These are phyloP conservation scores for Drosophila barbarae DNA, from an alignment of 2,888 invertebrate species.

Conservation along the genomic window DNA sequence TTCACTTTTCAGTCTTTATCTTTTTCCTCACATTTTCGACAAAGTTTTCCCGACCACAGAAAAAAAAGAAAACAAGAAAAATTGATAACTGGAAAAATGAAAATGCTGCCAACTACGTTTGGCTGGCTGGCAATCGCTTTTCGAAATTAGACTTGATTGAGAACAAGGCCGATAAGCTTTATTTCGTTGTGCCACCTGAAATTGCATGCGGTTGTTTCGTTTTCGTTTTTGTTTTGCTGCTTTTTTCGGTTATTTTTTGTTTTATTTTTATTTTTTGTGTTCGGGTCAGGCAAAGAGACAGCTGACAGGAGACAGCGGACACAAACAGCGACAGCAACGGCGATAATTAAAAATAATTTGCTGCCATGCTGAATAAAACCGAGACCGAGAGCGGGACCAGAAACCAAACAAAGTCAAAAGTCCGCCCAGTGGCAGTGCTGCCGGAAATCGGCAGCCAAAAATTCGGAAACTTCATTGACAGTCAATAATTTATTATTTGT, in stretches of 20 bases:
- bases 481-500: conserved; percentile 10
- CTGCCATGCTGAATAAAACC: conserved; percentile 58
- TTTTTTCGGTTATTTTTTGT: conserved; percentile 4
- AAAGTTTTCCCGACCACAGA: background rate
- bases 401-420: conserved; percentile 17
- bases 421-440: conserved; percentile 11
- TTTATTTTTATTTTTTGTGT: background rate
- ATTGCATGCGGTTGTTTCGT: conserved; percentile 61
- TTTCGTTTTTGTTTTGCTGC: conserved; percentile 13
- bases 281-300: conserved; percentile 4
- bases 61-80: background rate
- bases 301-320: conserved; percentile 45
- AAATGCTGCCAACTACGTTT: conserved; percentile 12
- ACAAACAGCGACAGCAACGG: conserved; percentile 51
- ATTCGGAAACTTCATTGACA: background rate
- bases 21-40: background rate
- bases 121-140: conserved; percentile 1
- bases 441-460: conserved; percentile 25
- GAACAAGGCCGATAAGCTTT: conserved; percentile 26
- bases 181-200: conserved; percentile 37
- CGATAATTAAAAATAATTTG: conserved; percentile 72
- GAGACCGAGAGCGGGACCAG: conserved; percentile 30
- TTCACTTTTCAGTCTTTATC: background rate
- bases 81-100: conserved; percentile 4
- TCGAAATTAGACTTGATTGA: conserved; percentile 17